phyloP scores from a whole-genome alignment of 2,113 vertebrate genomes.

The Colius striatus region DNA sequence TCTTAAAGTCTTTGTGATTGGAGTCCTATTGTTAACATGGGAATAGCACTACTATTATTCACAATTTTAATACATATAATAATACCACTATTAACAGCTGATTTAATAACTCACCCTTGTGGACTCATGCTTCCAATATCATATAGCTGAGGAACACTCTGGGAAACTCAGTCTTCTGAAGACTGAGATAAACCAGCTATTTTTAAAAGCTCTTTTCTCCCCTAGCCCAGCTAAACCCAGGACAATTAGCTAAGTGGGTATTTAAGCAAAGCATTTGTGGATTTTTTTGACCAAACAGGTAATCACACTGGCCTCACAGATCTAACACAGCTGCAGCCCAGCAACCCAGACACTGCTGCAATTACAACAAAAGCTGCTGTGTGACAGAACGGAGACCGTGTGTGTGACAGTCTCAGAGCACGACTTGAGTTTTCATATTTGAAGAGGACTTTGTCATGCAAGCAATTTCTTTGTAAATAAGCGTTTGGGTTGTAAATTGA shows the following conservation, averaged over 20 bases:
- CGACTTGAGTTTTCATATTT: slow-evolving; percentile 21
- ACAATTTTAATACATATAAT: neutral
- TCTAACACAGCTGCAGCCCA: neutral
- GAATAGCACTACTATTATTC: neutral
- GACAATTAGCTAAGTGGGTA: neutral
- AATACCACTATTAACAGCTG: neutral
- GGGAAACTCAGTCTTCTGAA: neutral
- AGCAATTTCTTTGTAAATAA: slow-evolving; percentile 40
- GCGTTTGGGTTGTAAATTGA: slow-evolving; percentile 58
- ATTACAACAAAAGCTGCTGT: slow-evolving; percentile 34
- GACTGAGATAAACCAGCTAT: neutral
- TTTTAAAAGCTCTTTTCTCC: neutral
- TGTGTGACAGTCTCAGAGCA: neutral
- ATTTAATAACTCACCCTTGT: neutral
- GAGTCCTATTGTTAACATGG: neutral
- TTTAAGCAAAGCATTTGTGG: neutral
- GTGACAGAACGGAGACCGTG: slow-evolving; percentile 11
- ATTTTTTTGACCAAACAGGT: neutral
- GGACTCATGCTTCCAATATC: neutral
- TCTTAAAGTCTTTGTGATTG: neutral
- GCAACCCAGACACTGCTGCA: neutral
- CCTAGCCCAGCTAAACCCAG: neutral
- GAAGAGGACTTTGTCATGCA: slow-evolving; percentile 13
- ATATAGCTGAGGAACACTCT: neutral
- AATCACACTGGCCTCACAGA: slow-evolving; percentile 1